Base-by-base conservation (phyloP, 1,140 invertebrate genomes). In the Cecropterus lyciades region DNA sequence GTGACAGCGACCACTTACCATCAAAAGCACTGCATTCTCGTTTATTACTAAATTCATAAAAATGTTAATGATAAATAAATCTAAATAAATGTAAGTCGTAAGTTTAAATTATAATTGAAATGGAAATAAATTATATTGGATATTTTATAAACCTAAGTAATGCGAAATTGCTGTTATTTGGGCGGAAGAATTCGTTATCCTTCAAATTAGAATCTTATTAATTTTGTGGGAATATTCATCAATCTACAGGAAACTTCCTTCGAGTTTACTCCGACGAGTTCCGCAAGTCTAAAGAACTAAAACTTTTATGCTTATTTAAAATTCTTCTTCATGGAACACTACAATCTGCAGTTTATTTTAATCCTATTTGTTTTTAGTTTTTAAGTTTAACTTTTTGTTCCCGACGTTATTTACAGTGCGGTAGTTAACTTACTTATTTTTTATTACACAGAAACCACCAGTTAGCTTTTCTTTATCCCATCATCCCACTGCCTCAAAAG, bases 291-390 rank as follows among this genome's bases (percentile, higher is more conserved):
- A 30, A 63, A 43, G 17, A 64, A 52, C 13, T 64, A 64, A 53
- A 64, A 52, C 20, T 63, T 57, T 63, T 42, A 52, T 30, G 33
- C 48, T 64, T 64, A 64, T 64, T 64, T 64, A 15, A 64, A 64
- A 64, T 64, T 64, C 48, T 63, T 51, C 55, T 52, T 42, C 33
- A n/a, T 27, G n/a, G 49, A 51, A 63, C 48, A 63, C 59, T 63
- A 43, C 59, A 63, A 63, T 63, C 37, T 63, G 59, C 46, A 63
- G 16, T 63, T 52, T 63, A 27, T 63, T 63, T 63, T 52, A 43
- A 63, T 63, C 59, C 48, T 40, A 30, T 52, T 52, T 51, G 37
- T 51, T 14, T 62, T 51, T 51, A 51, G 24, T 60, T 51, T 0
- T 20, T 57, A 57, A 57, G 43, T 16, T 57, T 43, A 30, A 30